Evolutionary conservation across 1,140 invertebrate genomes (phyloP).

Genomic region (Nebria ingens): DNA sequence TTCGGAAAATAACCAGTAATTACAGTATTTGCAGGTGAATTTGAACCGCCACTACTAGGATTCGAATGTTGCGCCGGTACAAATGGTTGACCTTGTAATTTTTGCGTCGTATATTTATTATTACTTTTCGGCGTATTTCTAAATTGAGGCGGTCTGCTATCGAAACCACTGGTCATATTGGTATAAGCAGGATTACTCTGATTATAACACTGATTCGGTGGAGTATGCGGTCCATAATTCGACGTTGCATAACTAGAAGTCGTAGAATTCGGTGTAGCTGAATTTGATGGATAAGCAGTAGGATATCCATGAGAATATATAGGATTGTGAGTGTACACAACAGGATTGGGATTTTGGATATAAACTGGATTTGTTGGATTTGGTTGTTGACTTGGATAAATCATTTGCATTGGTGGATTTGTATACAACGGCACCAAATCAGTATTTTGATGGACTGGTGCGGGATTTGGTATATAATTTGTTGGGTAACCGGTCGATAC

Average conservation of each 20-base stretch:
- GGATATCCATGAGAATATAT: slow-evolving; percentile 14
- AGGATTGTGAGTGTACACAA: slow-evolving; percentile 24
- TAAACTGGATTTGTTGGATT: slow-evolving; percentile 13
- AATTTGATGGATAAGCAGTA: slow-evolving; percentile 22
- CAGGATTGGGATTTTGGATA: slow-evolving; percentile 18
- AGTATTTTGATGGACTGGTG: neutral
- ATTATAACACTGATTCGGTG: slow-evolving; percentile 11
- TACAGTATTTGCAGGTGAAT: slow-evolving; percentile 30
- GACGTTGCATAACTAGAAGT: slow-evolving; percentile 11
- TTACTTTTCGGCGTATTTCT: slow-evolving; percentile 17
- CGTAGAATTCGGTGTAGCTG: slow-evolving; percentile 24
- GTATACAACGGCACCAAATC: slow-evolving; percentile 27
- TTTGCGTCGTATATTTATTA: slow-evolving; percentile 8
- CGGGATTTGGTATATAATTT: neutral
- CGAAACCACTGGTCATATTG: neutral
- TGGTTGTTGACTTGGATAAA: slow-evolving; percentile 17
- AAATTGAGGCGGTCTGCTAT: slow-evolving; percentile 12
- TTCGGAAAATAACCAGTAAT: slow-evolving; percentile 23
- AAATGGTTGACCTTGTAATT: neutral
- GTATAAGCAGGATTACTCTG: neutral
- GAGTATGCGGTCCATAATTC: slow-evolving; percentile 1
- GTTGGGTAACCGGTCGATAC: neutral
- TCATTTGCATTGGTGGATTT: slow-evolving; percentile 24
- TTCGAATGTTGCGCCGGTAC: slow-evolving; percentile 18
- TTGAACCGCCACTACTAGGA: slow-evolving; percentile 30